These are phyloP conservation scores for Apotomis betuletana DNA, from an alignment of 2,888 invertebrate species.

Conservation along the genomic window DNA sequence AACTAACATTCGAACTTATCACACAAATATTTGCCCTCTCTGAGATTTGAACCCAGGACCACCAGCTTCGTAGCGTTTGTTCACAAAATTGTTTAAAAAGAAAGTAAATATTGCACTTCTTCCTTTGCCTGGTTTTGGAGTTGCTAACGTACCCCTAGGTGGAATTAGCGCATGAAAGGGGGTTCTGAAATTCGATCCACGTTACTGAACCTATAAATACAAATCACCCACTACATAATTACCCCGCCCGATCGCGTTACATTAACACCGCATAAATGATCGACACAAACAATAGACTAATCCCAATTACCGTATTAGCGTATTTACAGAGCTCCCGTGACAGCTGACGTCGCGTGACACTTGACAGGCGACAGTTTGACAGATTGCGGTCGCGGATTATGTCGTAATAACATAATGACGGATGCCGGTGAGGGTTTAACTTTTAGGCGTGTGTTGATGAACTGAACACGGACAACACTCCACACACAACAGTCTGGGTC, in stretches of 20 bases:
- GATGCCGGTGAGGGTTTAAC: not conserved
- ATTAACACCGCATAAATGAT: constrained; percentile 12
- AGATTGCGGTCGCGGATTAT: constrained; percentile 39
- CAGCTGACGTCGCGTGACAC: constrained; percentile 15
- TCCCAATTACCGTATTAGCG: constrained; percentile 23
- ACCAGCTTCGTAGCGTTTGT: too few relatives aligned
- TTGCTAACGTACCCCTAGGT: too few relatives aligned
- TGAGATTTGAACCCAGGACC: too few relatives aligned
- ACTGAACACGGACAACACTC: too few relatives aligned
- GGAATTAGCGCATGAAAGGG: too few relatives aligned
- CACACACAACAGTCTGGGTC: too few relatives aligned
- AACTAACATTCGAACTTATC: too few relatives aligned
- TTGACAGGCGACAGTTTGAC: constrained; percentile 39
- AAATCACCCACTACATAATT: not conserved
- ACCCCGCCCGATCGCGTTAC: not conserved
- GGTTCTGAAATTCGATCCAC: too few relatives aligned
- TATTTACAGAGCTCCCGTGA: constrained; percentile 20
- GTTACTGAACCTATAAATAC: not conserved
- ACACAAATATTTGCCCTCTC: too few relatives aligned
- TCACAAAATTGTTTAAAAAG: too few relatives aligned
- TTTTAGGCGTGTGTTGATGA: not conserved
- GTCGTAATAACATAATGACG: constrained; percentile 26
- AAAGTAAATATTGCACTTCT: too few relatives aligned
- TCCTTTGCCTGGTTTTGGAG: too few relatives aligned
- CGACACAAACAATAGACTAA: constrained; percentile 23